Evolutionary conservation across 2,113 vertebrate genomes (phyloP), one percentile per base, ranked within the genome.

Genomic region (Epinephelus cyanopodus): DNA sequence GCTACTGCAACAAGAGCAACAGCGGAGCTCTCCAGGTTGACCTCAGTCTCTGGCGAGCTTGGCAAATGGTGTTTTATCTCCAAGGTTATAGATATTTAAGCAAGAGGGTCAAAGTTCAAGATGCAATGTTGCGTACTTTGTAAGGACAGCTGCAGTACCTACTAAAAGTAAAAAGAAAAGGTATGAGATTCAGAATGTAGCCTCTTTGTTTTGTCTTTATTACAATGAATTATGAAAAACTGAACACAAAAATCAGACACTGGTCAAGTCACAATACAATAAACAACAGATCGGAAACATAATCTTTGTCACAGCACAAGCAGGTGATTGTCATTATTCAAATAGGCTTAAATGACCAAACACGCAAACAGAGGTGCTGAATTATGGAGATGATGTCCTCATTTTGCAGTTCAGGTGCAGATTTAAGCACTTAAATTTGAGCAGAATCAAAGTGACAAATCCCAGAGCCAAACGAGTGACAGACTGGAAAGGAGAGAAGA

Each of bases 121-220:
- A 7, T 37, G 33, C 33, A 37, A 37, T 37, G 33, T 42, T 42
- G 12, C 8, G 42, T 42, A 42, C 42, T 42, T 42, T 42, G 42
- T 42, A 42, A 42, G 42, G 42, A 12, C 42, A 9, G 42, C 42
- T 11, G 42, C 42, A 42, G 10, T 42, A 42, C 42, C 7, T 42
- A 42, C 42, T 42, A 42, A 42, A 42, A 42, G 42, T 42, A 42
- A 42, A 10, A 42, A 42, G 42, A 9, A 42, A 42, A 42, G 8
- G 9, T 10, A 42, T 12, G 11, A 9, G 42, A 45, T 45, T 45
- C 9, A 12, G 11, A 45, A 45, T 12, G 0, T 3, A 10, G 11
- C 42, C 9, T 45, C 8, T 21, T 4, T 48, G 47, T 63, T 1
- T 84, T 85, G 21, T 82, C 15, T 93, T 93, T 91, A 90, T 89